Base-by-base conservation (phyloP, 2,797 vertebrate genomes). In the Glyptemys insculpta region DNA sequence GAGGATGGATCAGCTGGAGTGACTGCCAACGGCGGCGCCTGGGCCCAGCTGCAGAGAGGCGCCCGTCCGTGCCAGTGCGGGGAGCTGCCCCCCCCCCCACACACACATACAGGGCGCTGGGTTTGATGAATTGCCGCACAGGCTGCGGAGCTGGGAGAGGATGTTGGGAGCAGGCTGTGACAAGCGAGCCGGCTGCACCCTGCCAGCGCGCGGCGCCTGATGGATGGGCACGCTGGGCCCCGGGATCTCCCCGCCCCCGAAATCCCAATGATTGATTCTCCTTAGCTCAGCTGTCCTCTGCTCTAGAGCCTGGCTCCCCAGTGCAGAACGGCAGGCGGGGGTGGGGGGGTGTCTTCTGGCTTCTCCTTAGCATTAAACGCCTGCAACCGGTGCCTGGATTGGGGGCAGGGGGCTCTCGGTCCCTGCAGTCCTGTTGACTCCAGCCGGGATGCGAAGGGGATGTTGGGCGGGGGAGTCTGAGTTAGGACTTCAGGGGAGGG, bases 61-160 rank as follows among this genome's bases (percentile, higher is more conserved):
- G 9, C n/a, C n/a, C 3, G n/a, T 37, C n/a, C 5, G n/a, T 37
- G 65, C n/a, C n/a, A 68, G n/a, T 18, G 10, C 1, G 19, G 62
- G 34, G 18, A 5, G 62, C 62, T 18, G 4, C 5, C 12, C 25
- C 27, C 25, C 27, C 12, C 57, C 12, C 6, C 12, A 12, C 49
- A 49, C 11, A 18, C 6, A 21, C 23, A 21, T 12, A 25, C 27
- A 1, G 11, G 16, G 2, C 8, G 8, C 18, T 5, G 9, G 9
- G 18, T 37, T 37, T 68, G 65, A 68, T 68, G n/a, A 37, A 68
- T 68, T 68, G 65, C 65, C 19, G 19, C n/a, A 11, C 19, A 41
- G 10, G 65, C 18, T 23, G 65, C 10, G n/a, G n/a, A 41, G n/a
- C n/a, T 19, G 19, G 19, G 65, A 21, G n/a, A n/a, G 9, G 65